phyloP scores from a whole-genome alignment of 2,797 vertebrate genomes.

The Chaenodraco wilsoni region DNA sequence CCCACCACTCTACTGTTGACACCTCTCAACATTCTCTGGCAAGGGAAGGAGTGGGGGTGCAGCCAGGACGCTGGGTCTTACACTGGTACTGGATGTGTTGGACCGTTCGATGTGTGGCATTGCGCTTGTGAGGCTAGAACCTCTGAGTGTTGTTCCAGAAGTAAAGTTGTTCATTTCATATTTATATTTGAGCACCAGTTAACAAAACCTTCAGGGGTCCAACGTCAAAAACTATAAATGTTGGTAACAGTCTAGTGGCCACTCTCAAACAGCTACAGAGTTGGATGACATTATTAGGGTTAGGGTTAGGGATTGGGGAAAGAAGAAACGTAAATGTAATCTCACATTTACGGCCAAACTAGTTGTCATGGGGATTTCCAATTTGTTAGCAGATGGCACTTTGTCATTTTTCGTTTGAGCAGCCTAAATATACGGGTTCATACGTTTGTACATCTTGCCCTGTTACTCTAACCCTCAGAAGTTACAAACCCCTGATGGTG shows the following conservation, averaged over 20 bases:
- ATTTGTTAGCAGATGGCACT: too few relatives aligned
- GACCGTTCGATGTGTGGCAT: background rate
- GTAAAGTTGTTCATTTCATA: too few relatives aligned
- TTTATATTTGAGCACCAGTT: too few relatives aligned
- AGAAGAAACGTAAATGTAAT: too few relatives aligned
- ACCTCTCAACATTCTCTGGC: constrained; percentile 64
- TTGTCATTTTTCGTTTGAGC: too few relatives aligned
- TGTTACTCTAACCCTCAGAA: too few relatives aligned
- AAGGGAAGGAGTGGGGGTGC: constrained; percentile 9
- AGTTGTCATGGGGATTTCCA: too few relatives aligned
- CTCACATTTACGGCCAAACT: too few relatives aligned
- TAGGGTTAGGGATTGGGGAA: too few relatives aligned
- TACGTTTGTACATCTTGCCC: too few relatives aligned
- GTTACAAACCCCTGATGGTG: background rate
- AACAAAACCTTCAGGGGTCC: background rate
- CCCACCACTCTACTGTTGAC: constrained; percentile 75
- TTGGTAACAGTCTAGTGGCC: background rate
- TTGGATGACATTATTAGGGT: background rate
- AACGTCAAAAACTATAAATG: background rate
- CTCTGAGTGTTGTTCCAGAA: background rate
- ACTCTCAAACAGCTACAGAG: background rate
- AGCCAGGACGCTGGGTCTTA: constrained; percentile 19
- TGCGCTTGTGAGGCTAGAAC: background rate
- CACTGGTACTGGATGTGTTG: constrained; percentile 4
- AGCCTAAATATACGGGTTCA: too few relatives aligned